Evolutionary conservation across 2,797 vertebrate species (phyloP), one percentile per base, ranked within the genome.

Genomic region (Orestias chungarensis): DNA sequence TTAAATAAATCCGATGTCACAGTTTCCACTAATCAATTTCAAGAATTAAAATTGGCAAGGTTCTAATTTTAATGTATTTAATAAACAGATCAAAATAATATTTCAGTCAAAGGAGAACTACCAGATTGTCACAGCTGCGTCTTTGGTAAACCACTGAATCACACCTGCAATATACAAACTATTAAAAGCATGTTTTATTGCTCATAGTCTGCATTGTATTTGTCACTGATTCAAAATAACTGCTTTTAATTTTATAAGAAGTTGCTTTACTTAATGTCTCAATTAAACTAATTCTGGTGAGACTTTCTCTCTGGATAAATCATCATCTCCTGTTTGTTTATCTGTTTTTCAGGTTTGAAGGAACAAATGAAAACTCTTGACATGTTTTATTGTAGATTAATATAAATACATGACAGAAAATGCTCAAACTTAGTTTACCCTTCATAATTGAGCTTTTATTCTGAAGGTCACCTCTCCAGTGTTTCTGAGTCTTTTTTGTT

Each of bases 401-500:
- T 55, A 31, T 3, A 6, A 33, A 9, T 31, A 33, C 6, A 55
- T 31, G 2, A 1, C 17, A 55, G 15, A 55, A 31, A 55, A 55
- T 29, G 27, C 14, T 55, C 15, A 55, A 33, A 33, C 18, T 6
- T 29, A 18, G 54, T 1, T 33, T 23, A 33, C 31, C 17, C 3
- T 17, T 17, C 18, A 17, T 17, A 4, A 42, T 42, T 15, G 12
- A 23, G 10, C 75, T 81, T 80, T 88, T 80, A 85, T 80, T 88
- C 71, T 86, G 76, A 82, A 85, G 55, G 35, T 33, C 2, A 1
- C 4, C 3, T 52, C 3, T 47, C 49, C 17, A 29, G 29, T 47
- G 38, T 55, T 46, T 0, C 50, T 46, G 7, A 25, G 12, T 66
- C 43, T 68, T 40, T 20, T 31, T 17, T 0, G 33, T 73, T 40